A percentile compares a stretch with the other conserved stretches of the same genome.
Evolutionary conservation across 2,797 vertebrate genomes (phyloP).

Genomic region (Salarias fasciatus): DNA sequence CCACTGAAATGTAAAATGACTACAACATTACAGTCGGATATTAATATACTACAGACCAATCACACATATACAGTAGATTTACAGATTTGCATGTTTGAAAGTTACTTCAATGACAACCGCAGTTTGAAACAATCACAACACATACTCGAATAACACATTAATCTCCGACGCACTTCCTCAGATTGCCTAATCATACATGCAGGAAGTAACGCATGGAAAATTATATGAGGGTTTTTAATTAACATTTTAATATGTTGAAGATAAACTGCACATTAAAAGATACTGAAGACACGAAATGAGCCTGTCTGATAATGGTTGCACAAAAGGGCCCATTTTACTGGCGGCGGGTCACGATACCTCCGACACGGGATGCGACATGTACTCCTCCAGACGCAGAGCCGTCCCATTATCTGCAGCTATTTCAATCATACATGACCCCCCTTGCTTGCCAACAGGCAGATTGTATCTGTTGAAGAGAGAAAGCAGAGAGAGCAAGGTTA

Average conservation of each 20-base stretch:
- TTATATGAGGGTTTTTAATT: not conserved
- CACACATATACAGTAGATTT: too few species aligned
- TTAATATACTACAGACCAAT: too few species aligned
- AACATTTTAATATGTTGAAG: conserved; percentile 12
- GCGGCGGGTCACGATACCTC: conserved; percentile 78
- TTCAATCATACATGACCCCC: conserved; percentile 86
- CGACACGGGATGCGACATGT: conserved; percentile 63
- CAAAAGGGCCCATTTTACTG: conserved; percentile 39
- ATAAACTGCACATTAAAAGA: not conserved
- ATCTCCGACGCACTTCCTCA: not conserved
- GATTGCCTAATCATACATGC: not conserved
- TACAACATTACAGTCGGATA: too few species aligned
- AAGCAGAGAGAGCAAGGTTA: conserved; percentile 35
- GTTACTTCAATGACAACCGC: too few species aligned
- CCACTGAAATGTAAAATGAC: too few species aligned
- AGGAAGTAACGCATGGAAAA: not conserved
- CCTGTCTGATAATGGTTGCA: conserved; percentile 12
- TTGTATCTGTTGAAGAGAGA: conserved; percentile 80
- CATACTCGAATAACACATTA: too few species aligned
- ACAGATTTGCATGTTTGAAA: too few species aligned
- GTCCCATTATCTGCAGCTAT: conserved; percentile 81
- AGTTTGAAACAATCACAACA: too few species aligned
- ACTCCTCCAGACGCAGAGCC: conserved; percentile 75
- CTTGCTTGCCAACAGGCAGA: conserved; percentile 78
- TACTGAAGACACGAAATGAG: conserved; percentile 17